A percentile compares a stretch with the other conserved stretches of the same genome.
Evolutionary conservation across 2,113 vertebrate species (phyloP).

Genomic region (Galeopterus variegatus): DNA sequence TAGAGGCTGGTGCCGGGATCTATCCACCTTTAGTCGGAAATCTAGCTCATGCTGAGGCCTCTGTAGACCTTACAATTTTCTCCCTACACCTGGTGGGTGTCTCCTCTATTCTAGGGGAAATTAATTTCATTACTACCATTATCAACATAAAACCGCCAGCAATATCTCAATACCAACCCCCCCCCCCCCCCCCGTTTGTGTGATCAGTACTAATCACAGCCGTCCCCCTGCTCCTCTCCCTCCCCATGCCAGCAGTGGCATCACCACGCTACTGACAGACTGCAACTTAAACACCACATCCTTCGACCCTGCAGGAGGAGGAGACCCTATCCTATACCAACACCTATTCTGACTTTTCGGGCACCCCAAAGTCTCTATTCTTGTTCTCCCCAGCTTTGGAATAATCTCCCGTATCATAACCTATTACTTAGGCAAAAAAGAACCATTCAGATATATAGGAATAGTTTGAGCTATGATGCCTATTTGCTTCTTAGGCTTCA

Average conservation of each 20-base stretch:
- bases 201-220: not conserved
- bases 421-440: not conserved
- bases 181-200: not conserved
- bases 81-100: too few species aligned
- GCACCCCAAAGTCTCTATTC: not conserved
- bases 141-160: not conserved
- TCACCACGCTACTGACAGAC: not conserved
- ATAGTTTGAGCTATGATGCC: not conserved
- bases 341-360: not conserved
- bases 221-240: accelerated
- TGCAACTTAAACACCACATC: not conserved
- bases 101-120: too few species aligned
- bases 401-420: not conserved
- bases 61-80: too few species aligned
- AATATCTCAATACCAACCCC: not conserved
- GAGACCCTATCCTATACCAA: not conserved
- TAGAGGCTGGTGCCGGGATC: accelerated
- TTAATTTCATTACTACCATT: not conserved
- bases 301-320: too few species aligned
- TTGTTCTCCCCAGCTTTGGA: not conserved
- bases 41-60: accelerated
- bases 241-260: not conserved
- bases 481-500: not conserved
- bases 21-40: not conserved
- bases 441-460: not conserved